These are phyloP conservation scores for Sternotherus odoratus DNA, from an alignment of 2,797 vertebrate genomes.

Conservation along the genomic window DNA sequence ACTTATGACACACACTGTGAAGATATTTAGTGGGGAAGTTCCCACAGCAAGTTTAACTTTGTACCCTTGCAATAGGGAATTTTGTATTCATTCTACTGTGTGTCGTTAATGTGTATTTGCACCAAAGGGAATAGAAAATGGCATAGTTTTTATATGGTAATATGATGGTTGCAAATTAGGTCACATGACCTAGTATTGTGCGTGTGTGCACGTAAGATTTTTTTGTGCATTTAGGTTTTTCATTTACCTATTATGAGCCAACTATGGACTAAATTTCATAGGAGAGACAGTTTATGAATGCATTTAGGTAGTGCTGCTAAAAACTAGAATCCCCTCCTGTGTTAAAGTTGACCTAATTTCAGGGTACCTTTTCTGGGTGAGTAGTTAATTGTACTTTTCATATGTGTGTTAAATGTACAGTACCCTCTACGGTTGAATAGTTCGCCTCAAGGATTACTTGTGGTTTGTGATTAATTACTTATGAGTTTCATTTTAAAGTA, in stretches of 20 bases:
- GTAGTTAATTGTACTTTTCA: neutral
- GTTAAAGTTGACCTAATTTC: slow-evolving; percentile 33
- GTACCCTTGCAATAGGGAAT: neutral
- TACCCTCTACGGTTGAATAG: neutral
- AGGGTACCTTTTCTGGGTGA: slow-evolving; percentile 12
- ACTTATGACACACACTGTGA: neutral
- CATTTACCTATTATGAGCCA: neutral
- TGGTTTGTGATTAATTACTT: slow-evolving; percentile 30
- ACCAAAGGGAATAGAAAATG: neutral
- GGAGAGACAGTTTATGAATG: neutral
- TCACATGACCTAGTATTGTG: neutral
- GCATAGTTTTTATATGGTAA: neutral
- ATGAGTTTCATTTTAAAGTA: neutral
- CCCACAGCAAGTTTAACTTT: neutral
- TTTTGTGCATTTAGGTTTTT: neutral
- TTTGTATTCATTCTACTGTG: neutral
- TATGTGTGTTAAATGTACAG: neutral
- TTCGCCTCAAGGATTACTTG: neutral
- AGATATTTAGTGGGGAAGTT: neutral
- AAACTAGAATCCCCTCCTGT: neutral
- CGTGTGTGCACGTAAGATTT: neutral
- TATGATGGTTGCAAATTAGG: neutral
- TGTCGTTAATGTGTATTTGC: neutral
- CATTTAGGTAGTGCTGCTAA: neutral
- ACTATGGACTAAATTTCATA: accelerated